phyloP scores from a whole-genome alignment of 1,140 invertebrate genomes.

The Phthorimaea operculella region DNA sequence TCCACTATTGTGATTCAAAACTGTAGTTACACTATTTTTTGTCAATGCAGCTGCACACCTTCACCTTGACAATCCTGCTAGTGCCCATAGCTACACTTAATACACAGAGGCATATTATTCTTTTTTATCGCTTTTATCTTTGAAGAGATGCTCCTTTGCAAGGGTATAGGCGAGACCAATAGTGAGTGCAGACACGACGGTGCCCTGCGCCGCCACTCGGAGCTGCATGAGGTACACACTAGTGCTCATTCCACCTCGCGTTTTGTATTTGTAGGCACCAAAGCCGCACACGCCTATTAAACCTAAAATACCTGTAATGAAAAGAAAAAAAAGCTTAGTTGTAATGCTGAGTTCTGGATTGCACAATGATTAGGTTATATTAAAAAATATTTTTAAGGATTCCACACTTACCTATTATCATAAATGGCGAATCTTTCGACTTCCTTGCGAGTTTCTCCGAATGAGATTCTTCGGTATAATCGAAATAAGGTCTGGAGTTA shows the following conservation, averaged over 20 bases:
- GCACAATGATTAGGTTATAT: too few species aligned
- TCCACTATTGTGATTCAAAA: too few species aligned
- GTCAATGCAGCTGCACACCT: too few species aligned
- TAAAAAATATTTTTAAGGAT: too few species aligned
- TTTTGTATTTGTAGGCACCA: constrained; percentile 80
- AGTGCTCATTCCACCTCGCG: constrained; percentile 78
- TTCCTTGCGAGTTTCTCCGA: constrained; percentile 70
- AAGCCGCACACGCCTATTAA: constrained; percentile 73
- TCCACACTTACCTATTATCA: constrained; percentile 70
- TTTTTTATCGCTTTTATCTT: constrained; percentile 28
- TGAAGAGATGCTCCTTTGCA: constrained; percentile 69
- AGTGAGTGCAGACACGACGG: constrained; percentile 77
- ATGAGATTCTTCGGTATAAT: constrained; percentile 66
- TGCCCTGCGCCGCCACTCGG: constrained; percentile 84
- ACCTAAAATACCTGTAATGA: constrained; percentile 76
- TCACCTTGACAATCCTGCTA: too few species aligned
- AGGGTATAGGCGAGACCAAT: constrained; percentile 76
- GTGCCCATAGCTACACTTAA: too few species aligned
- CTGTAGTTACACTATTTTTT: too few species aligned
- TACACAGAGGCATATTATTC: too few species aligned
- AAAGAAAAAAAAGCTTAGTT: background rate
- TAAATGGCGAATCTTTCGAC: constrained; percentile 74
- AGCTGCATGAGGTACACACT: constrained; percentile 87
- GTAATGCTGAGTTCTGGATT: too few species aligned
- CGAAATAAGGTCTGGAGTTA: constrained; percentile 32